A percentile compares a stretch with the other conserved stretches of the same genome.
These are phyloP conservation scores for Notothenia rossii DNA, from an alignment of 2,113 vertebrate species.

Conservation along the genomic window DNA sequence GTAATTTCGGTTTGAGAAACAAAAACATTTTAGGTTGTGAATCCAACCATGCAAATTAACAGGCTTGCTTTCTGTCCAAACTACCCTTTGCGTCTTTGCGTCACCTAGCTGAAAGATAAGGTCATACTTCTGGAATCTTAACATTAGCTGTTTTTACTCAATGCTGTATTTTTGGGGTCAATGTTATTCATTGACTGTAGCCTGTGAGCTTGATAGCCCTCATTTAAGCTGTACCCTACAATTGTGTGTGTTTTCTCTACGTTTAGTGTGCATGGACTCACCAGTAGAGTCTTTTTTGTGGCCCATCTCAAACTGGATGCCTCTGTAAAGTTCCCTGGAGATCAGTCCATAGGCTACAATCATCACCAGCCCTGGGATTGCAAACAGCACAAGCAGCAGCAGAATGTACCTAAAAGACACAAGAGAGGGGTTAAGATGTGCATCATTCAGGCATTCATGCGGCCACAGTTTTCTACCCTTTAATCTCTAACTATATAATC, in stretches of 20 bases:
- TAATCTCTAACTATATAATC: not conserved
- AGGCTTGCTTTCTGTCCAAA: not conserved
- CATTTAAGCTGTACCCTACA: not conserved
- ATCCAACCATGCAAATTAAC: not conserved
- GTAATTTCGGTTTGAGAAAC: not conserved
- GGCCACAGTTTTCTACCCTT: not conserved
- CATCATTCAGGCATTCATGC: not conserved
- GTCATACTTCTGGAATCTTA: not conserved
- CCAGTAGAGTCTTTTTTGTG: constrained; percentile 80
- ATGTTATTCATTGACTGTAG: not conserved
- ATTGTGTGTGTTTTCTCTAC: not conserved
- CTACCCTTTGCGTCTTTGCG: not conserved
- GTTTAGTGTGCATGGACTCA: constrained; percentile 55
- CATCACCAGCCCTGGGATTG: constrained; percentile 87
- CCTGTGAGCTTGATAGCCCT: not conserved
- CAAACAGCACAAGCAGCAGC: constrained; percentile 83
- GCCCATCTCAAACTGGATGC: constrained; percentile 85
- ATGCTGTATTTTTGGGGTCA: not conserved
- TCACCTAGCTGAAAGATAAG: not conserved
- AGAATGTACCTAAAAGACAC: constrained; percentile 80
- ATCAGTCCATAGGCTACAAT: constrained; percentile 86
- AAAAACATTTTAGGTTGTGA: not conserved
- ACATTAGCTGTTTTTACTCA: not conserved
- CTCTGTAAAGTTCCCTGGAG: constrained; percentile 85
- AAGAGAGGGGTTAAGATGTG: not conserved